Evolutionary conservation across 2,797 vertebrate genomes (phyloP).

Genomic region (Potorous gilbertii): DNA sequence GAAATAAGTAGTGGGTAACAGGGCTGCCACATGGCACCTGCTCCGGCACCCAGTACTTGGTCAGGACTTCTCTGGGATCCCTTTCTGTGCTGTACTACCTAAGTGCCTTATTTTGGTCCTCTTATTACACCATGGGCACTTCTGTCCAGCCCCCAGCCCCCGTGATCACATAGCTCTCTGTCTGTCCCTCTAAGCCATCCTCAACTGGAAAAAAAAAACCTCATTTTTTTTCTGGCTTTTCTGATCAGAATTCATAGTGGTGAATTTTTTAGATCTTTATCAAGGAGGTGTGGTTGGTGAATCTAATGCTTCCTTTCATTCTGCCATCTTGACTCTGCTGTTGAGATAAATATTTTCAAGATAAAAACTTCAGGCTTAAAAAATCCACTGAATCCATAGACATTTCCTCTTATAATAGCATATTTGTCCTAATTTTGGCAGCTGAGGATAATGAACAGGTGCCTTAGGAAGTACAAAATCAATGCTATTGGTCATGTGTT

Average conservation of each 20-base stretch:
- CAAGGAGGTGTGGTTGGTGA: background rate
- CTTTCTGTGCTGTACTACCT: background rate
- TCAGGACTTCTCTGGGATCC: background rate
- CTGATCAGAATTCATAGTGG: background rate
- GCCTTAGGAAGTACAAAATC: background rate
- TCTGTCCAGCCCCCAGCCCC: background rate
- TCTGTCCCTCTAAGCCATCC: background rate
- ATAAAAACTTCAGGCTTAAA: background rate
- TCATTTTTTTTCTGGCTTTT: background rate
- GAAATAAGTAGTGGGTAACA: background rate
- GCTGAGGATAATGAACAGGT: slow-evolving; percentile 3
- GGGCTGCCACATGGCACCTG: background rate
- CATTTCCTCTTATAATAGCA: background rate
- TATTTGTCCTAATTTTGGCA: background rate
- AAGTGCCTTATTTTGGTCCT: background rate
- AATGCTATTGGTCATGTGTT: background rate
- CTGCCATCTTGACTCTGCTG: background rate
- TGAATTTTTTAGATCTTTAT: background rate
- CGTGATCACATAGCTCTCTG: background rate
- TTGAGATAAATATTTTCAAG: background rate
- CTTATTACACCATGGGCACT: background rate
- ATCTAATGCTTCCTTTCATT: background rate
- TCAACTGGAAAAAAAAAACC: background rate
- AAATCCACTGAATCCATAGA: background rate
- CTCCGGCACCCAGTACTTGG: background rate